Conservation (phyloP, 2,888 invertebrate species). For the Hypomecis punctinalis region DNA sequence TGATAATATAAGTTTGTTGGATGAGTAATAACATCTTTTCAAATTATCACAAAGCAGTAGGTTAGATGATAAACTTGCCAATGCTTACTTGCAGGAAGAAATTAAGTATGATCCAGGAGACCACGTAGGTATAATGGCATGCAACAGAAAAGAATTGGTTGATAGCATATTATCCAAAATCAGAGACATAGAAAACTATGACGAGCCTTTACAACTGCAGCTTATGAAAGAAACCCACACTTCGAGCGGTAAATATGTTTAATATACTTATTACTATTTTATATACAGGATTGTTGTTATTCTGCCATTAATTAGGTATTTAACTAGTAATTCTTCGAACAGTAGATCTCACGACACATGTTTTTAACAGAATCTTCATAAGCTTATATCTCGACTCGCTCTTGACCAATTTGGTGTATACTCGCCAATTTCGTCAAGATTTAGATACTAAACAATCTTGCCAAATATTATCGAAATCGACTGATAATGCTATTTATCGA, state of each 20-base stretch:
- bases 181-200: constrained; percentile 88
- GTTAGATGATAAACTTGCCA: neutral
- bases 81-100: constrained; percentile 67
- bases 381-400: too few relatives aligned
- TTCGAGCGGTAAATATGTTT: constrained; percentile 87
- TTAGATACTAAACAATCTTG: too few relatives aligned
- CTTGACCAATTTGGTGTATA: too few relatives aligned
- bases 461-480: too few relatives aligned
- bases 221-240: constrained; percentile 94
- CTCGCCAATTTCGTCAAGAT: too few relatives aligned
- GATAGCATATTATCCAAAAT: constrained; percentile 90
- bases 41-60: neutral
- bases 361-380: too few relatives aligned
- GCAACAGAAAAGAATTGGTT: constrained; percentile 92
- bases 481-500: too few relatives aligned
- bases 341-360: too few relatives aligned
- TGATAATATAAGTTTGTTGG: neutral
- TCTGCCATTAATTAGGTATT: neutral
- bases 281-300: neutral
- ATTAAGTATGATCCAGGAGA: constrained; percentile 94
- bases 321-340: too few relatives aligned
- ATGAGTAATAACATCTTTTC: neutral
- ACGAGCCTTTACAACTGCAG: constrained; percentile 91
- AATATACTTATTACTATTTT: neutral
- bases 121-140: constrained; percentile 95